Evolutionary conservation across 2,888 invertebrate genomes (phyloP), one percentile per base, ranked within the genome.

Genomic region (Odontocerum albicorne): DNA sequence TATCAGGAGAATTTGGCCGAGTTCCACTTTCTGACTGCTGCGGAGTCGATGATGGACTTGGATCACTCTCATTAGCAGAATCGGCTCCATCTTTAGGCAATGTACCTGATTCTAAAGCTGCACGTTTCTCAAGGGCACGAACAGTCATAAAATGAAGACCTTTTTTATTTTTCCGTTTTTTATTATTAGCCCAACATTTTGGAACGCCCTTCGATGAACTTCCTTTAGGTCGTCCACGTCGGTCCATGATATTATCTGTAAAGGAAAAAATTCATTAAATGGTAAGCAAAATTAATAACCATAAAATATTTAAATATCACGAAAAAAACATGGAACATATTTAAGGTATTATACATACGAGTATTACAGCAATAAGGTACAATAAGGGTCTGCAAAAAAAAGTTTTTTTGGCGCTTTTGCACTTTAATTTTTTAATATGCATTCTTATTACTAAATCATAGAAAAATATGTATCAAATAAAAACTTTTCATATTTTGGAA

Each of bases 21-120:
- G 77, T 76, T 59, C 74, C 75, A 2, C 69, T 54, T 55, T 75
- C 76, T 0, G 77, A 75, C 0, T 72, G 72, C 17, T 46, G 54
- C 1, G 77, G 76, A 1, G 74, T 70, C 49, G 76, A 77, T 0
- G 71, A 72, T 2, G 70, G 70, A 57, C 76, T 77, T 55, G 72
- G 75, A 27, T 75, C 75, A 59, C 76, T 77, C 49, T 70, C 75
- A 0, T 69, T 67, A n/a, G 55, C 59, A 0, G 73, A 76, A 55
- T 77, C 76, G 4, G 27, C 47, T 3, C 66, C 71, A 4, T 80
- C 81, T 63, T 79, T 80, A 31, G 75, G 77, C 53, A 75, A 73
- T 27, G 68, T 63, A 59, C 79, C 80, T 8, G 69, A 71, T 52
- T 75, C 79, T 4, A 71, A 65, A 4, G 72, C 73, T 2, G 68